Conservation (phyloP, 2,797 vertebrate species). For the Tokudaia muenninki region DNA sequence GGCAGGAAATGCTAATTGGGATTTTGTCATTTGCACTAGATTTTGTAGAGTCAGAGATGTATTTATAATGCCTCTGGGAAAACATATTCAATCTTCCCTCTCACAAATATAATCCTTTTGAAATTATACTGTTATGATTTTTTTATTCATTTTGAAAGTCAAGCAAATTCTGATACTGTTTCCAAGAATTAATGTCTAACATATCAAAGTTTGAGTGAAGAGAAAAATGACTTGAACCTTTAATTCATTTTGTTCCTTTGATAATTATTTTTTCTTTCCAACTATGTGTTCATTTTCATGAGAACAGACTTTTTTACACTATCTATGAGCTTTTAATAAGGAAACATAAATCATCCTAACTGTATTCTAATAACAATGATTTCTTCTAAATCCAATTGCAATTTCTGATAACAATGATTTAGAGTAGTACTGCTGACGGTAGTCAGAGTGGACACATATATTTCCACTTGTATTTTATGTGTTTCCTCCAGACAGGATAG, state of each 20-base stretch:
- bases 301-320: not conserved
- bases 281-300: not conserved
- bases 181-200: not conserved
- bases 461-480: not conserved
- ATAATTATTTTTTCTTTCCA: not conserved
- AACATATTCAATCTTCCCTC: not conserved
- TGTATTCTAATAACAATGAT: not conserved
- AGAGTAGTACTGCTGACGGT: not conserved
- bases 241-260: not conserved
- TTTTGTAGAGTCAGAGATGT: not conserved
- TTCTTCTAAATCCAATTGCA: not conserved
- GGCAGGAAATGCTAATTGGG: not conserved
- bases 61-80: not conserved
- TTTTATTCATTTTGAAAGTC: slow-evolving; percentile 13
- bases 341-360: not conserved
- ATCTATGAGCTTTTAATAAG: not conserved
- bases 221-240: not conserved
- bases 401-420: not conserved
- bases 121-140: not conserved
- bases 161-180: not conserved
- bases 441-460: not conserved
- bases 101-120: not conserved
- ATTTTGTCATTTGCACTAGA: not conserved
- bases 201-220: not conserved
- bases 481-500: not conserved